Evolutionary conservation across 2,888 invertebrate genomes (phyloP), one percentile per base, ranked within the genome.

Genomic region (Drosophila kuntzei): DNA sequence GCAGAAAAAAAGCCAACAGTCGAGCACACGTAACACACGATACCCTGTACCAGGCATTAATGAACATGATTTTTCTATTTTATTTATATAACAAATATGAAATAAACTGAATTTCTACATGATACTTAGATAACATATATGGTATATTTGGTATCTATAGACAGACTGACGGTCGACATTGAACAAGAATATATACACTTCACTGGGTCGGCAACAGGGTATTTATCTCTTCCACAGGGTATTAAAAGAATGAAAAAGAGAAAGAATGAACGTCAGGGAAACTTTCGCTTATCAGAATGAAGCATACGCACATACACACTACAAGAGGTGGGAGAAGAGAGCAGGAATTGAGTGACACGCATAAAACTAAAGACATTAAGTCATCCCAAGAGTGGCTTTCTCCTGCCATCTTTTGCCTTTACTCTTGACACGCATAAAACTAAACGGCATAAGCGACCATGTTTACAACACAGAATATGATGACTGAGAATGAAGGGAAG

Each of bases 351-450:
- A 62, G 55, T 58, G 58, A 61, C 54, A 58, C 54, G 60, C 71
- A 79, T 71, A 63, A 71, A 64, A 71, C 69, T 63, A 62, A 64
- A 70, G 69, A 63, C 69, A 67, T 76, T 67, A 79, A 76, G 76
- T 64, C 68, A 49, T 50, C 44, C 49, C 53, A 14, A 39, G 50
- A 50, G 58, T 37, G 43, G 18, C n/a, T 37, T 29, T 32, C 37
- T 36, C 11, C 27, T 22, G 32, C 29, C 29, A 37, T 14, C 29
- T 41, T 41, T 46, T 32, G 14, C 14, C 6, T 1, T 12, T 5
- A 39, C 53, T 58, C 37, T 22, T 20, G 39, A 36, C 57, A 65
- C 49, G 44, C 69, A 76, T 67, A 46, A 63, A 67, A 78, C 59
- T 70, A 61, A 78, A 70, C 75, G 64, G 50, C 76, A 64, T 67